Conservation (phyloP, 2,888 invertebrate genomes). For the Stenoptilia bipunctidactyla region DNA sequence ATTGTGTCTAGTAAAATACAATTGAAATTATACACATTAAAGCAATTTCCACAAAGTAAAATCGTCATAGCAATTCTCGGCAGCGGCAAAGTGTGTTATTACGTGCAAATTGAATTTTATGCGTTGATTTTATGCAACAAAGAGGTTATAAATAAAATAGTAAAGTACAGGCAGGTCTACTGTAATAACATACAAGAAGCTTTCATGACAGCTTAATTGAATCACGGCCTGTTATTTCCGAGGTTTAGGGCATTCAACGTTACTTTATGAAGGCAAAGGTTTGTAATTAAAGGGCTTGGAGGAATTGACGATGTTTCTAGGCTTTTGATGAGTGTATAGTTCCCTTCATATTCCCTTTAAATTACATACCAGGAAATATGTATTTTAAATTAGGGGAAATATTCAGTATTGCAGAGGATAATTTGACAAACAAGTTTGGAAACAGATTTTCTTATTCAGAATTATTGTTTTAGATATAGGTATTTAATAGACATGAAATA, state of each 20-base stretch:
- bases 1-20: too few species aligned
- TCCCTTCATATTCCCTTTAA: too few species aligned
- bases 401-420: too few species aligned
- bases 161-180: conserved; percentile 21
- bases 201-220: conserved; percentile 48
- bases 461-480: too few species aligned
- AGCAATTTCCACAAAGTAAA: conserved; percentile 6
- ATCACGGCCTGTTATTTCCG: conserved; percentile 33
- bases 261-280: conserved; percentile 12
- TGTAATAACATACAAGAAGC: conserved; percentile 32
- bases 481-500: too few species aligned
- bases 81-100: conserved; percentile 19
- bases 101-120: conserved; percentile 21
- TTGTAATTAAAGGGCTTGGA: conserved; percentile 26
- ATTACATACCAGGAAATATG: too few species aligned
- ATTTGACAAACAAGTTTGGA: too few species aligned
- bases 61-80: conserved; percentile 11
- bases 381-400: too few species aligned
- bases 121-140: conserved; percentile 11
- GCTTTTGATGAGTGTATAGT: too few species aligned
- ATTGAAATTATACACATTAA: conserved; percentile 3
- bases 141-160: conserved; percentile 22
- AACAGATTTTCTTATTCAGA: too few species aligned
- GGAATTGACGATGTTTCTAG: not conserved
- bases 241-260: conserved; percentile 15